Base-by-base conservation (phyloP, 2,797 vertebrate genomes). In the Rhyacichthys aspro region DNA sequence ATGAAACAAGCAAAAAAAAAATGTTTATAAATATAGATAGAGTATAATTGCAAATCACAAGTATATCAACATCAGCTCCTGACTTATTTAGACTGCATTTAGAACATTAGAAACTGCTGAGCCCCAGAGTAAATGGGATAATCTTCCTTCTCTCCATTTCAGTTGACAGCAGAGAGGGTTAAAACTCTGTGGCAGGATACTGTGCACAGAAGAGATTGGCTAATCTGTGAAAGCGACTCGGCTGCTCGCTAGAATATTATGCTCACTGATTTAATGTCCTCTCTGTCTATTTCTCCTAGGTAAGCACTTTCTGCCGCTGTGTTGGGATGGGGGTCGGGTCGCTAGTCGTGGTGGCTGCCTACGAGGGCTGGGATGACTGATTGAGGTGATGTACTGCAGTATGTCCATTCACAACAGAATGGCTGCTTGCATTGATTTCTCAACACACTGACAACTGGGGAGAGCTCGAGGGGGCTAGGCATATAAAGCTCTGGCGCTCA, bases 281-380 rank as follows among this genome's bases (percentile, higher is more conserved):
- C 76, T 89, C 80, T 91, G 74, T 92, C 79, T 90, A 88, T 91
- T 89, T 87, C 88, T 89, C 88, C 82, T 91, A 92, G 91, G 92
- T 93, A 93, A 93, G 93, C 92, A 91, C 83, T 92, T 93, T 91
- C 84, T 72, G 74, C 78, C 57, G 73, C 79, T 69, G 75, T 77
- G 71, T 78, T 38, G 55, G 81, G 67, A 82, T 81, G 87, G 87
- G 88, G 89, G 86, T 83, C 76, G 66, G 75, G 77, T 67, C 41
- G 60, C 81, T 70, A 57, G 79, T 68, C 61, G 71, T 68, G 81
- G 76, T 58, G 76, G 84, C 81, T 86, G 83, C 79, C 84, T 81
- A 70, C 59, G 70, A 86, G 79, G 80, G 66, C 84, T 67, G 75
- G 78, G 83, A 84, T 89, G 89, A 86, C 88, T 89, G 90, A 92